phyloP scores from a whole-genome alignment of 2,797 vertebrate genomes.

The Sciaenops ocellatus region DNA sequence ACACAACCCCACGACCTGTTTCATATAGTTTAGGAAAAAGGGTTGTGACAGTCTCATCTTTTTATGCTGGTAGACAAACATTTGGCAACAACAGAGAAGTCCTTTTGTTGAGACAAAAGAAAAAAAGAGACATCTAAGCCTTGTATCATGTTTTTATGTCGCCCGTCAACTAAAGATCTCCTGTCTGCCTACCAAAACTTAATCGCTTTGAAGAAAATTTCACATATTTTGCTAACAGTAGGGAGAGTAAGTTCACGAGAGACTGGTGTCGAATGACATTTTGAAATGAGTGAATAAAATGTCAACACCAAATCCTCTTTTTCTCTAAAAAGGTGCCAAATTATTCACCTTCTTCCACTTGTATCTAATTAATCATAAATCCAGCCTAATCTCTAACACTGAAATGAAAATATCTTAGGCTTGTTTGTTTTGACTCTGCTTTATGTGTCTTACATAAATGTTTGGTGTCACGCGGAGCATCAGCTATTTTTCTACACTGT shows the following conservation, averaged over 20 bases:
- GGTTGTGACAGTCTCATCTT: constrained; percentile 8
- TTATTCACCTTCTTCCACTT: neutral
- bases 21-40: neutral
- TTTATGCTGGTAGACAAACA: neutral
- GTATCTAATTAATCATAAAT: constrained; percentile 13
- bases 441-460: neutral
- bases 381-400: neutral
- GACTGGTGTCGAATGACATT: neutral
- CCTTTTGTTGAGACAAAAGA: neutral
- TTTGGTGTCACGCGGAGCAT: neutral
- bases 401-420: neutral
- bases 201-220: neutral
- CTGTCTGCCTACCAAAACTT: neutral
- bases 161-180: neutral
- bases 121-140: neutral
- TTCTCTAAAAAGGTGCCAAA: neutral
- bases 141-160: neutral
- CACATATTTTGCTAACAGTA: neutral
- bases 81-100: neutral
- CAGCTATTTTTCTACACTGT: neutral
- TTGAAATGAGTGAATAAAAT: constrained; percentile 20
- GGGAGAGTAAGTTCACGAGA: constrained; percentile 3
- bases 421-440: neutral
- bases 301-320: neutral
- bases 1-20: constrained; percentile 13